A percentile compares a stretch with the other conserved stretches of the same genome.
Conservation (phyloP, 2,113 vertebrate genomes). For the Aleadryas rufinucha region DNA sequence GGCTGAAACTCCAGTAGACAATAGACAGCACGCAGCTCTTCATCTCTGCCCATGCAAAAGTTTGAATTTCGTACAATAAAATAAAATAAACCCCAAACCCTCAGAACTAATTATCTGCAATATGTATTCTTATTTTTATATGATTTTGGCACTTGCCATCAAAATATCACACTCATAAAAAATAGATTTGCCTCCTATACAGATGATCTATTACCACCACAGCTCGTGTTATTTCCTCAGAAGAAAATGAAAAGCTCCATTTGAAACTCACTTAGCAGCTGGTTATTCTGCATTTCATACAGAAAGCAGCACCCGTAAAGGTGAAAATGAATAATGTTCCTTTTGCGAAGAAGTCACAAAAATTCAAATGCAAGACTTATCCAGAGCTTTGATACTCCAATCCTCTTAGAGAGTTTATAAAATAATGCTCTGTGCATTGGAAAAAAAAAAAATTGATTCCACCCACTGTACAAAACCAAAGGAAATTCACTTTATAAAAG, state of each 20-base stretch:
- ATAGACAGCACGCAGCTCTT: not conserved
- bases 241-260: conserved; percentile 64
- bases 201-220: conserved; percentile 49
- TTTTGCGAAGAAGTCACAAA: conserved; percentile 60
- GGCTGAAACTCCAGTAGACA: not conserved
- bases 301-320: conserved; percentile 45
- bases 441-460: not conserved
- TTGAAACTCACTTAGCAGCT: conserved; percentile 62
- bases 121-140: conserved; percentile 31
- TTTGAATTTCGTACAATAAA: not conserved
- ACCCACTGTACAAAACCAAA: not conserved
- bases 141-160: conserved; percentile 17
- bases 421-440: not conserved
- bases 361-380: conserved; percentile 57
- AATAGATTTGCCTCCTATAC: conserved; percentile 41
- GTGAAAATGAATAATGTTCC: conserved; percentile 56
- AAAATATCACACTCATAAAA: conserved; percentile 23
- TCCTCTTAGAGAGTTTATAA: conserved; percentile 39
- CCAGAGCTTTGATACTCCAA: conserved; percentile 32
- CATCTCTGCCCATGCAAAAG: not conserved
- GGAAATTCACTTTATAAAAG: not conserved
- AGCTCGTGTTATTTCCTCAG: conserved; percentile 35
- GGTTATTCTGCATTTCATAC: conserved; percentile 55
- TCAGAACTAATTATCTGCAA: conserved; percentile 36
- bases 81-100: not conserved